Conservation (phyloP, 2,113 vertebrate genomes). For the Tapirus terrestris region DNA sequence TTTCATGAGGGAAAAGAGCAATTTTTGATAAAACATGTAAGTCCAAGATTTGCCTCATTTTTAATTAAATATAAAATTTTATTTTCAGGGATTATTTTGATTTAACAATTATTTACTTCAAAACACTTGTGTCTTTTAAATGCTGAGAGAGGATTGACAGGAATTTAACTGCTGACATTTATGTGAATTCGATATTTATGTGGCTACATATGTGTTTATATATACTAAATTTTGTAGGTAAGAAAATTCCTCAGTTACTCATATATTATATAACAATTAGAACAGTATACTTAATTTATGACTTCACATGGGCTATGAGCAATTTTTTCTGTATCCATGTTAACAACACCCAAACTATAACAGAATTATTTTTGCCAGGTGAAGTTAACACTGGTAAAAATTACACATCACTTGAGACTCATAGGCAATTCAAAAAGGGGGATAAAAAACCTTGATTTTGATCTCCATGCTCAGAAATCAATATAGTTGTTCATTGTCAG, state of each 20-base stretch:
- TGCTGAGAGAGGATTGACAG: not conserved
- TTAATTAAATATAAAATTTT: not conserved
- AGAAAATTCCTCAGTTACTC: not conserved
- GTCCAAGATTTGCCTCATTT: not conserved
- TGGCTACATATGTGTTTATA: not conserved
- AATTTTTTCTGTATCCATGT: not conserved
- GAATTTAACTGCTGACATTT: not conserved
- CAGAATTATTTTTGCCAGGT: not conserved
- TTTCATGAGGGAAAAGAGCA: not conserved
- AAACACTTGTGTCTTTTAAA: not conserved
- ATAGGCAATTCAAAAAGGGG: not conserved
- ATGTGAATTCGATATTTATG: not conserved
- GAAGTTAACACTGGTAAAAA: slow-evolving; percentile 22
- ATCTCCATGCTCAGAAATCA: slow-evolving; percentile 55
- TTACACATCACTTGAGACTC: not conserved
- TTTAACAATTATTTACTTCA: not conserved
- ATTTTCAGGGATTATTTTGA: not conserved
- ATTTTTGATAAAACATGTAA: not conserved
- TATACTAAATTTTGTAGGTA: not conserved
- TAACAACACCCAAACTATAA: not conserved
- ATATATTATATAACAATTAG: not conserved
- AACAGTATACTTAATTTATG: not conserved
- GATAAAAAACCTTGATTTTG: not conserved
- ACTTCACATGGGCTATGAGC: not conserved
- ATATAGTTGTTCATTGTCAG: not conserved